Conservation (phyloP, 1,140 invertebrate species). For the Cotesia typhae region DNA sequence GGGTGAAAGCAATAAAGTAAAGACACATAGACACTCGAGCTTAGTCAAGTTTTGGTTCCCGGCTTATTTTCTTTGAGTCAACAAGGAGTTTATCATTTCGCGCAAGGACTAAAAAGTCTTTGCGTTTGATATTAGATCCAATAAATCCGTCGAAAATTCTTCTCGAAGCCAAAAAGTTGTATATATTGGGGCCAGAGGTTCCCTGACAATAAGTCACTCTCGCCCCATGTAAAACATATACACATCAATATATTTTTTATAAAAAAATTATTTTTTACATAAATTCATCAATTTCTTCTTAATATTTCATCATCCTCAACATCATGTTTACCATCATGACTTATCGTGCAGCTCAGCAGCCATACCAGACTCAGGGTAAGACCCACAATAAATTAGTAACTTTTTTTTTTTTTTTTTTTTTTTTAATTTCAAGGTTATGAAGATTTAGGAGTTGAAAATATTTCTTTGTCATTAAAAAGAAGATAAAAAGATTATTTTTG, state of each 20-base stretch:
- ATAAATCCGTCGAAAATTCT: conserved; percentile 40
- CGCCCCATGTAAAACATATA: conserved; percentile 18
- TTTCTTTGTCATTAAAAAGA: too few species aligned
- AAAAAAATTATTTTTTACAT: conserved; percentile 1
- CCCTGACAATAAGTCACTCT: conserved; percentile 33
- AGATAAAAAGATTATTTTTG: not conserved
- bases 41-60: conserved; percentile 25
- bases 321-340: conserved; percentile 42
- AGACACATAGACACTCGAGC: not conserved
- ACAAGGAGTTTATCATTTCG: conserved; percentile 1
- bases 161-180: conserved; percentile 33
- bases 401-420: not conserved
- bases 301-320: not conserved
- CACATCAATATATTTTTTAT: conserved; percentile 25
- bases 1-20: conserved; percentile 33
- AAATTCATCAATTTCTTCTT: conserved; percentile 7
- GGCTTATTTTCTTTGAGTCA: not conserved
- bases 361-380: conserved; percentile 29
- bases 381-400: not conserved
- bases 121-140: conserved; percentile 19
- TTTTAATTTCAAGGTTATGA: not conserved
- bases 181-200: conserved; percentile 35
- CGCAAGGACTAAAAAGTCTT: conserved; percentile 33
- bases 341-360: conserved; percentile 43
- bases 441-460: not conserved